Percentiles rank a stretch among this genome's conserved stretches.
Evolutionary conservation across 2,113 vertebrate species (phyloP).

Genomic region (Burhinus oedicnemus): DNA sequence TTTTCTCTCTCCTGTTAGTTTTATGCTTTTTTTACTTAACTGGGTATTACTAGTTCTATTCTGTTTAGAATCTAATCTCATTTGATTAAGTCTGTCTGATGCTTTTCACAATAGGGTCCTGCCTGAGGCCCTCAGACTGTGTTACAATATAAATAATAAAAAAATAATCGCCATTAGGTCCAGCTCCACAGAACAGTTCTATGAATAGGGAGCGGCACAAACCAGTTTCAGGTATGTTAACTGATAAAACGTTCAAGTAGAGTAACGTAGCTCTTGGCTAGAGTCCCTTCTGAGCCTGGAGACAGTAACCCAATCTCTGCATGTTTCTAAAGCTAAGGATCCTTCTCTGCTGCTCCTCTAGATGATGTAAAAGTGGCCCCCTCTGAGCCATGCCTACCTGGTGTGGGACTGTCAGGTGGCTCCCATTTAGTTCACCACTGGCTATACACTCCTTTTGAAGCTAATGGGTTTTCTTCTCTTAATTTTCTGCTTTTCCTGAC

Average conservation of each 20-base stretch:
- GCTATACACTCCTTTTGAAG: neutral
- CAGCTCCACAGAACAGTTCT: neutral
- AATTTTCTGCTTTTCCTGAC: conserved; percentile 58
- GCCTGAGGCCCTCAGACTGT: neutral
- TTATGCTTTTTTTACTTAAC: conserved; percentile 24
- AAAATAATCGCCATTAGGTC: neutral
- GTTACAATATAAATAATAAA: neutral
- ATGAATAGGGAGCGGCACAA: neutral
- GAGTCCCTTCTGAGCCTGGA: neutral
- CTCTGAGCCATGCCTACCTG: neutral
- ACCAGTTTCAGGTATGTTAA: neutral
- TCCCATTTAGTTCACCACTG: neutral
- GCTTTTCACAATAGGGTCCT: conserved; percentile 18
- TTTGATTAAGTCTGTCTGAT: neutral
- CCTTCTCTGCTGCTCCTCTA: neutral
- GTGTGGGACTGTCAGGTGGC: neutral
- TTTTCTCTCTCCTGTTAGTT: neutral
- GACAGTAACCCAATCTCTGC: neutral
- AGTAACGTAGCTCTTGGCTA: conserved; percentile 28
- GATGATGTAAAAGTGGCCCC: neutral
- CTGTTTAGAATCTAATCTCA: neutral
- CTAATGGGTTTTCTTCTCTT: neutral
- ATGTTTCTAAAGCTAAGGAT: neutral
- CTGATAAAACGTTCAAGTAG: conserved; percentile 7
- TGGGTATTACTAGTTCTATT: conserved; percentile 29